Conservation (phyloP, 2,797 vertebrate genomes). For the Paratrypauchen microcephalus region DNA sequence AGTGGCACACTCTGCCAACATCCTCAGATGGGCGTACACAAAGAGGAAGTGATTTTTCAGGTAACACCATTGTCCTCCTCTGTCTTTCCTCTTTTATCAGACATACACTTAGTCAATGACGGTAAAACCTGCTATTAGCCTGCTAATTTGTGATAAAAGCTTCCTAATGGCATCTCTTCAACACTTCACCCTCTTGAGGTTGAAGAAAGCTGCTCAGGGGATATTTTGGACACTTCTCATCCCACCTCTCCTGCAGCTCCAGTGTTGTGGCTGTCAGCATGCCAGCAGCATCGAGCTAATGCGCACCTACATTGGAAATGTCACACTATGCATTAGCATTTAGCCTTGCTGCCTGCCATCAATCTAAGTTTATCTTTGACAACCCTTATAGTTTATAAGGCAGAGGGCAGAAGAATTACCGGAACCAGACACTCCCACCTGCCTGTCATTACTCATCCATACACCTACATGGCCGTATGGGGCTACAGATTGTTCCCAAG, state of each 20-base stretch:
- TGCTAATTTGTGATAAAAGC: constrained; percentile 63
- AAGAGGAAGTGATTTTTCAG: constrained; percentile 29
- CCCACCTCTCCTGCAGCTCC: constrained; percentile 8
- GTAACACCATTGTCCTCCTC: constrained; percentile 41
- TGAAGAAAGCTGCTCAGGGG: constrained; percentile 25
- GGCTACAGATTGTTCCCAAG: too few species aligned
- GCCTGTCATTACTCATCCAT: constrained; percentile 79
- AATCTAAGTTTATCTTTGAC: constrained; percentile 79
- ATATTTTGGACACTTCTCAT: constrained; percentile 47
- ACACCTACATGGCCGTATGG: constrained; percentile 31
- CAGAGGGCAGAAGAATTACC: constrained; percentile 73
- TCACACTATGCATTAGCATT: constrained; percentile 82
- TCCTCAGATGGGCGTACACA: constrained; percentile 52
- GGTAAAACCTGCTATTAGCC: constrained; percentile 50
- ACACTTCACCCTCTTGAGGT: constrained; percentile 24
- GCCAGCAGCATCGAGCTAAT: constrained; percentile 63
- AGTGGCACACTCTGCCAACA: constrained; percentile 43
- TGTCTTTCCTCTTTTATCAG: constrained; percentile 43
- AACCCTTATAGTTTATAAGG: constrained; percentile 69
- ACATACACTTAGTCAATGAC: constrained; percentile 38
- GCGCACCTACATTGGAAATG: constrained; percentile 70
- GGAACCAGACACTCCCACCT: constrained; percentile 68
- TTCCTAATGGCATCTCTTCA: constrained; percentile 44
- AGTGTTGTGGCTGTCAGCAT: constrained; percentile 53
- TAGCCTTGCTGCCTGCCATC: constrained; percentile 73